Percentiles rank a stretch among this genome's conserved stretches.
Evolutionary conservation across 2,113 vertebrate species (phyloP).

Genomic region (Stegostoma tigrinum): DNA sequence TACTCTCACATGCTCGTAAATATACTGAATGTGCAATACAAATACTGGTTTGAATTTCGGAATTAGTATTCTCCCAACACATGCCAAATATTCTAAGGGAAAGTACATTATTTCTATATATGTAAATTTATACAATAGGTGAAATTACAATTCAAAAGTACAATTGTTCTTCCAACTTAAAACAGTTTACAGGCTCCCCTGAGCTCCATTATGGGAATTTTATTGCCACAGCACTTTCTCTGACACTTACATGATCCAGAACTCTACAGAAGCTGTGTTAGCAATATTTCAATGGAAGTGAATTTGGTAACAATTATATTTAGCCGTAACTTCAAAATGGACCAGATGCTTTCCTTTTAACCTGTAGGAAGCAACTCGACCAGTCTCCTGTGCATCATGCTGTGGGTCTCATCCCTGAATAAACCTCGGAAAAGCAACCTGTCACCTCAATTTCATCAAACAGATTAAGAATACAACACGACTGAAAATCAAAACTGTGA

Average conservation of each 20-base stretch:
- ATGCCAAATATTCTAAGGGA: neutral
- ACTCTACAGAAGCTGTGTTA: neutral
- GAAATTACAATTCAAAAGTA: neutral
- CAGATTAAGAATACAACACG: neutral
- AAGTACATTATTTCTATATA: neutral
- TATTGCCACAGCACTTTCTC: neutral
- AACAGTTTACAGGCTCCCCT: neutral
- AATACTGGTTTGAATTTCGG: neutral
- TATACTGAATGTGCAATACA: neutral
- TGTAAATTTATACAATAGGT: constrained; percentile 23
- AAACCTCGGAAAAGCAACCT: neutral
- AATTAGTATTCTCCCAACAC: neutral
- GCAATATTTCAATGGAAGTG: neutral
- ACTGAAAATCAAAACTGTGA: neutral
- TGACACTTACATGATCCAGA: neutral
- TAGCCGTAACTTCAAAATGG: neutral
- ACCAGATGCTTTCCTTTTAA: neutral
- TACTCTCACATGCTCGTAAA: neutral
- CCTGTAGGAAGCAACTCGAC: neutral
- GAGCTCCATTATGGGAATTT: constrained; percentile 14
- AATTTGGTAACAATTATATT: neutral
- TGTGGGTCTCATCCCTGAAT: neutral
- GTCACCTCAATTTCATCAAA: neutral
- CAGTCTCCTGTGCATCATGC: neutral
- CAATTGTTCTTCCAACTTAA: constrained; percentile 18